Evolutionary conservation across 2,797 vertebrate genomes (phyloP).

Genomic region (Xiphophorus birchmanni): DNA sequence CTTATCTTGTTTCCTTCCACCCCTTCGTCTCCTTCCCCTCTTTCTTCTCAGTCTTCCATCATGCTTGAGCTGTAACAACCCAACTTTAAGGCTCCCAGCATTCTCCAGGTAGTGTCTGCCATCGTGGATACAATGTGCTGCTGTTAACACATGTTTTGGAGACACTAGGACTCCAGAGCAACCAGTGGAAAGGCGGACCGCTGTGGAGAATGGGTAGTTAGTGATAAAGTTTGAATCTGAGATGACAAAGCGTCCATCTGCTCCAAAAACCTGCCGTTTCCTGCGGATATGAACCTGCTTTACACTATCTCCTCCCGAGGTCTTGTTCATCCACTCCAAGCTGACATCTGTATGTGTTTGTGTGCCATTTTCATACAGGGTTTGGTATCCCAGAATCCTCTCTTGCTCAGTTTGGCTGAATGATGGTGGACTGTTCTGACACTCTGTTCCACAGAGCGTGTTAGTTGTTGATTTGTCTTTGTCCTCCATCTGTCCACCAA

Average conservation of each 20-base stretch:
- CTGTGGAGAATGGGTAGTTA: slow-evolving; percentile 89
- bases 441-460: slow-evolving; percentile 87
- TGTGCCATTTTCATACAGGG: slow-evolving; percentile 87
- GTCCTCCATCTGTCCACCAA: slow-evolving; percentile 35
- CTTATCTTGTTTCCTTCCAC: slow-evolving; percentile 26
- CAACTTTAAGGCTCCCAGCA: slow-evolving; percentile 84
- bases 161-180: slow-evolving; percentile 91
- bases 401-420: slow-evolving; percentile 82
- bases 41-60: slow-evolving; percentile 60
- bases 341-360: slow-evolving; percentile 85
- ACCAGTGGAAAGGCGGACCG: slow-evolving; percentile 90
- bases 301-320: not conserved
- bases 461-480: not conserved
- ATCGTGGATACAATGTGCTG: slow-evolving; percentile 92
- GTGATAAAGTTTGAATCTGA: slow-evolving; percentile 86
- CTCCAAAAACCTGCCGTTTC: slow-evolving; percentile 90
- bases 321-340: slow-evolving; percentile 63
- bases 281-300: slow-evolving; percentile 26
- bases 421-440: slow-evolving; percentile 78
- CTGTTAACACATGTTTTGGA: slow-evolving; percentile 88
- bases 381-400: slow-evolving; percentile 89
- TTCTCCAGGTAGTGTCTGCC: slow-evolving; percentile 86
- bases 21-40: slow-evolving; percentile 36
- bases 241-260: slow-evolving; percentile 92
- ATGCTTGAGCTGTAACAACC: slow-evolving; percentile 83